phyloP scores from a whole-genome alignment of 2,113 vertebrate genomes.

The Zosterops japonicus region DNA sequence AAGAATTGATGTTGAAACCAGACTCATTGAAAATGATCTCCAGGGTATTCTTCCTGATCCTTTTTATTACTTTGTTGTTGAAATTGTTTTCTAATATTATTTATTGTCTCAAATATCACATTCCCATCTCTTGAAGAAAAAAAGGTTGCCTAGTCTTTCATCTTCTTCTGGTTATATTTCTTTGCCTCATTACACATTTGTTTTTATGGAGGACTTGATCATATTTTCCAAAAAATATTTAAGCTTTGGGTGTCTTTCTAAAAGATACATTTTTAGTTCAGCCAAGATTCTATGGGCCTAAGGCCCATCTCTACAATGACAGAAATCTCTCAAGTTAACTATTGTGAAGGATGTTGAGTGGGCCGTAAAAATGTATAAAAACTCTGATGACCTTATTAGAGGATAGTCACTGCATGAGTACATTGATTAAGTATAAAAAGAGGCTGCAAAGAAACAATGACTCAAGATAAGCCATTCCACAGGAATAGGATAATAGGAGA shows the following conservation, averaged over 20 bases:
- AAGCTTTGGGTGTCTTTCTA: conserved; percentile 31
- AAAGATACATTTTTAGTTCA: conserved; percentile 27
- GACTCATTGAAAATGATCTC: background rate
- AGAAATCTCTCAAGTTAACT: conserved; percentile 41
- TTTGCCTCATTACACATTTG: conserved; percentile 29
- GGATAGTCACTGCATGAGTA: background rate
- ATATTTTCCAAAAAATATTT: conserved; percentile 52
- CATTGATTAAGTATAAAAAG: conserved; percentile 31
- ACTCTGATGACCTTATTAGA: background rate
- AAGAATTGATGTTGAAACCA: conserved; percentile 36
- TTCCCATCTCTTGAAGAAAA: conserved; percentile 26
- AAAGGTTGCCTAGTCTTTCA: conserved; percentile 40
- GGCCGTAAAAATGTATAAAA: background rate
- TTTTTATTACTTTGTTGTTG: conserved; percentile 40
- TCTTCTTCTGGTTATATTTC: conserved; percentile 32
- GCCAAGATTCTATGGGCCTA: conserved; percentile 36
- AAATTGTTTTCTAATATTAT: conserved; percentile 52
- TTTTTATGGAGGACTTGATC: conserved; percentile 49
- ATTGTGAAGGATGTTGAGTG: background rate
- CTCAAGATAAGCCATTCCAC: conserved; percentile 64
- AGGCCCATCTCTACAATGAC: conserved; percentile 10
- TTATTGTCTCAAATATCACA: conserved; percentile 35
- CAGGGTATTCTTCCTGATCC: background rate
- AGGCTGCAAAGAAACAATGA: conserved; percentile 49
- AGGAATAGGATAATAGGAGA: conserved; percentile 48